A percentile compares a stretch with the other conserved stretches of the same genome.
phyloP scores from a whole-genome alignment of 1,140 invertebrate genomes.

The Hycleus cichorii region DNA sequence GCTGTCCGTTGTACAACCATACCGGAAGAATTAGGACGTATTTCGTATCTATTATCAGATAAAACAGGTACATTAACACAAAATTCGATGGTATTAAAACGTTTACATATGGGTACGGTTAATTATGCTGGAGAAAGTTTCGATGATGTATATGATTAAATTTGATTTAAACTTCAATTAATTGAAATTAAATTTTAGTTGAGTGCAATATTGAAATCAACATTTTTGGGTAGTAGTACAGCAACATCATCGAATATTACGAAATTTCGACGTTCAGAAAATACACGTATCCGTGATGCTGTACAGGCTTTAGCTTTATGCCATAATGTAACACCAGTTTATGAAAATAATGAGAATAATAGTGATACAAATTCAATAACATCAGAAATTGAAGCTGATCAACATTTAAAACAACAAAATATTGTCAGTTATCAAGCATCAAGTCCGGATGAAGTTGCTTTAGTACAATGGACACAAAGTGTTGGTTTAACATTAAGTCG shows the following conservation, averaged over 20 bases:
- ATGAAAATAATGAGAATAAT: constrained; percentile 55
- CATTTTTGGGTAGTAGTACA: constrained; percentile 5
- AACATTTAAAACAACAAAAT: constrained; percentile 46
- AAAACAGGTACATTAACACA: constrained; percentile 98
- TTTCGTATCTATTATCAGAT: constrained; percentile 92
- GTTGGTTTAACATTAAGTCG: constrained; percentile 73
- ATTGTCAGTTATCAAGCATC: constrained; percentile 68
- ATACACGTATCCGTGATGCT: constrained; percentile 79
- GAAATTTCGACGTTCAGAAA: constrained; percentile 52
- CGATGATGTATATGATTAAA: constrained; percentile 59
- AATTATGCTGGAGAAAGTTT: constrained; percentile 83
- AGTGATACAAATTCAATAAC: constrained; percentile 47
- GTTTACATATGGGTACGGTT: constrained; percentile 84
- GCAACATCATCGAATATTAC: constrained; percentile 6
- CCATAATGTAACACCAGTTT: constrained; percentile 98
- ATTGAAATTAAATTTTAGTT: not conserved
- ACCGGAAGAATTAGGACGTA: constrained; percentile 94
- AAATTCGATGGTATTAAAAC: constrained; percentile 98
- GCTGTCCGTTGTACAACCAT: constrained; percentile 99
- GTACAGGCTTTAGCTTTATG: constrained; percentile 93
- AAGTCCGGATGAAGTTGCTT: constrained; percentile 91
- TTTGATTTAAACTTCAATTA: not conserved
- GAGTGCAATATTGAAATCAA: constrained; percentile 3
- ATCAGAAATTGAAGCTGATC: constrained; percentile 62
- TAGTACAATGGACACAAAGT: constrained; percentile 73